phyloP scores from a whole-genome alignment of 2,113 vertebrate genomes.

The Pangasianodon hypophthalmus region DNA sequence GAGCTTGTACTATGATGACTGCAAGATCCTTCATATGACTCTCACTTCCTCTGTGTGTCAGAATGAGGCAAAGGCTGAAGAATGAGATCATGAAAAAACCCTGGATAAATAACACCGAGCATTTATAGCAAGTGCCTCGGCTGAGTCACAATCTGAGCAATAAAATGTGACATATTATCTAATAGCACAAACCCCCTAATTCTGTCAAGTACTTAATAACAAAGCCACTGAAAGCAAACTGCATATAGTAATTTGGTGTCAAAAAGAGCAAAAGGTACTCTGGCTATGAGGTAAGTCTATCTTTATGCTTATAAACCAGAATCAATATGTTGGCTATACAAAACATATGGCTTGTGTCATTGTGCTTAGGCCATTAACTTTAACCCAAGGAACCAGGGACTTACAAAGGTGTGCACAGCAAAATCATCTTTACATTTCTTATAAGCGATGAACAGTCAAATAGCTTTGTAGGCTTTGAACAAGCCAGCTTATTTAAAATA shows the following conservation, averaged over 20 bases:
- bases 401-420: not conserved
- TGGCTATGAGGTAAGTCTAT: not conserved
- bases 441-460: not conserved
- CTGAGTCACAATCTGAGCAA: not conserved
- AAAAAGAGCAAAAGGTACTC: not conserved
- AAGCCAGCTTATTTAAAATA: not conserved
- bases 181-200: not conserved
- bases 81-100: constrained; percentile 33
- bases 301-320: not conserved
- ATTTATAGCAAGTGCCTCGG: not conserved
- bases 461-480: not conserved
- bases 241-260: not conserved
- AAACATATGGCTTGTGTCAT: not conserved
- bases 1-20: not conserved
- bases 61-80: not conserved
- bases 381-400: not conserved
- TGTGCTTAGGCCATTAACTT: not conserved
- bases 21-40: constrained; percentile 18
- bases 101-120: not conserved
- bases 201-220: not conserved
- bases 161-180: not conserved
- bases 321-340: not conserved
- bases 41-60: constrained; percentile 36
- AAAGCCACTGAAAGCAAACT: not conserved
- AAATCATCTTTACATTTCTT: not conserved